Conservation (phyloP, 1,140 invertebrate genomes). For the Acromyrmex echinatior region DNA sequence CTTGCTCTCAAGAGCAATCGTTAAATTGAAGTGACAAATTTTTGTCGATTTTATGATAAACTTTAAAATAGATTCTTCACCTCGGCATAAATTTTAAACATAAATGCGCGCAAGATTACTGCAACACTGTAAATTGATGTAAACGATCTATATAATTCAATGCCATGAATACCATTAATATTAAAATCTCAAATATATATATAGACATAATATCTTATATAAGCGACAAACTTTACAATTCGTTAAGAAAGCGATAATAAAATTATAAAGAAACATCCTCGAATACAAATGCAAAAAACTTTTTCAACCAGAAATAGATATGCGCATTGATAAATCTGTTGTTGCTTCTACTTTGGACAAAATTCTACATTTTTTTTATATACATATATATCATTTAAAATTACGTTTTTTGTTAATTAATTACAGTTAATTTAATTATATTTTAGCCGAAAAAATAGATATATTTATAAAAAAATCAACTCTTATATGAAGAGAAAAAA, state of each 20-base stretch:
- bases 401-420: too few relatives aligned
- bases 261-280: not conserved
- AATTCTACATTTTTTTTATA: too few relatives aligned
- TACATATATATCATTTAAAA: too few relatives aligned
- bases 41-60: not conserved
- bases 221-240: not conserved
- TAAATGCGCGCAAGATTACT: not conserved
- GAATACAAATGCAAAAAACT: not conserved
- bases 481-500: too few relatives aligned
- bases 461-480: too few relatives aligned
- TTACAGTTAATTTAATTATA: too few relatives aligned
- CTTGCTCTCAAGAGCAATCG: not conserved
- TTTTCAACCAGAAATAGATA: not conserved
- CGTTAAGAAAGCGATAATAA: not conserved
- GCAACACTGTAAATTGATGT: not conserved
- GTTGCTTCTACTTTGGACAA: too few relatives aligned
- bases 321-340: not conserved
- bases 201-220: not conserved
- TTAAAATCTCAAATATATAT: not conserved
- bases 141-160: not conserved
- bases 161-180: not conserved
- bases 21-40: not conserved
- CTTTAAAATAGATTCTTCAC: not conserved
- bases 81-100: not conserved
- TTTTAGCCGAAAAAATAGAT: too few relatives aligned